Evolutionary conservation across 1,140 invertebrate genomes (phyloP), one percentile per base, ranked within the genome.

Genomic region (Rhagoletis pomonella): DNA sequence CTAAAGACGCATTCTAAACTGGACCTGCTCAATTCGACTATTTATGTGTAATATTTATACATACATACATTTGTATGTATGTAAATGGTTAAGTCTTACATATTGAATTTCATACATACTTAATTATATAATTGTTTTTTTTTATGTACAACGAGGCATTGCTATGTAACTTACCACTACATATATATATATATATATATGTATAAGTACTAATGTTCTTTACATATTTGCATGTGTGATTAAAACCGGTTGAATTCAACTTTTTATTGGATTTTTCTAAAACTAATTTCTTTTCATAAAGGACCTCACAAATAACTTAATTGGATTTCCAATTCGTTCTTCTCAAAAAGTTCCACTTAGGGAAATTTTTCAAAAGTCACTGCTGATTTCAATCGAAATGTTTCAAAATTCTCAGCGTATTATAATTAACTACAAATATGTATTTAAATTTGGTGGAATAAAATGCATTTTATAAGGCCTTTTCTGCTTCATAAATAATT

Each of bases 391-490:
- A 62, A n/a, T 17, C 50, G 60, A n/a, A 62, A 62, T 62, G 12
- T 62, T 14, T n/a, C 60, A 62, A 62, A 17, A 62, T 62, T 44
- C 42, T 73, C 44, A 47, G 39, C 42, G 6, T 73, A 73, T 73
- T 47, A 9, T 47, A 73, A 73, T 73, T n/a, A 73, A 47, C 39
- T 73, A 44, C 12, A 9, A 62, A 47, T 73, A 42, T 42, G 29
- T 29, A 29, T 55, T 55, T 55, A 7, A 14, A 14, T 47, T 73
- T 73, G 67, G 14, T 73, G 67, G 67, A 73, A n/a, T 44, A 19
- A 73, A 73, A 73, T 73, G 67, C 67, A 73, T 73, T 73, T 73
- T 67, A 4, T 73, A 73, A 73, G 67, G 67, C 67, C 67, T 73
- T 42, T 42, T 10, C 29, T 42, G 29, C 64, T 67, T 10, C 64